phyloP scores from a whole-genome alignment of 2,113 vertebrate species.

The Cyphomyrus discorhynchus region DNA sequence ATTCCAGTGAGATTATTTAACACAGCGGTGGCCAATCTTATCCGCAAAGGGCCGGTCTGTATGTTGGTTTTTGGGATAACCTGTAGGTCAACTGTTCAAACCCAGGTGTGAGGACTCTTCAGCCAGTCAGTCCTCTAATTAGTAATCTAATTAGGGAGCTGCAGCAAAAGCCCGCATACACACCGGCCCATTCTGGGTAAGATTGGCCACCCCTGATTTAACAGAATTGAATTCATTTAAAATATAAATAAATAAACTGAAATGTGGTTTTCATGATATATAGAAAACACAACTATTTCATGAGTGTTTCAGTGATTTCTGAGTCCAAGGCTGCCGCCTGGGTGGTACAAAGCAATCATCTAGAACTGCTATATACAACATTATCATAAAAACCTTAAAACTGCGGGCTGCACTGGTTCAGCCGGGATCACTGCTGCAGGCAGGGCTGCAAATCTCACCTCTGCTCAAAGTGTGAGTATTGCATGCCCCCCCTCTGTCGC shows the following conservation, averaged over 20 bases:
- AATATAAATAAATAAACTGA: not conserved
- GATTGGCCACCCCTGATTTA: too few species aligned
- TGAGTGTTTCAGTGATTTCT: not conserved
- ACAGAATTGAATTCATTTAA: not conserved
- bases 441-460: not conserved
- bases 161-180: too few species aligned
- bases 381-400: not conserved
- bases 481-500: not conserved
- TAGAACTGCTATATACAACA: not conserved
- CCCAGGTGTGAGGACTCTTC: too few species aligned
- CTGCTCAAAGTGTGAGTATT: not conserved
- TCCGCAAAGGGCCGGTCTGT: too few species aligned
- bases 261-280: not conserved
- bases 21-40: not conserved
- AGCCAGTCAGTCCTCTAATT: too few species aligned
- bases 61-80: too few species aligned
- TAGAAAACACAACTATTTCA: not conserved
- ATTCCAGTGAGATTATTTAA: not conserved
- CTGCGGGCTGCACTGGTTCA: not conserved
- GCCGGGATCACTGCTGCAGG: not conserved
- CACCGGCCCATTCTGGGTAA: too few species aligned
- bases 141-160: too few species aligned
- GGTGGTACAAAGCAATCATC: not conserved
- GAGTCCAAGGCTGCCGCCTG: not conserved
- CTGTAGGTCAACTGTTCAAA: too few species aligned